Percentiles rank a stretch among this genome's conserved stretches.
phyloP scores from a whole-genome alignment of 1,140 invertebrate genomes.

The Meloidogyne floridensis region DNA sequence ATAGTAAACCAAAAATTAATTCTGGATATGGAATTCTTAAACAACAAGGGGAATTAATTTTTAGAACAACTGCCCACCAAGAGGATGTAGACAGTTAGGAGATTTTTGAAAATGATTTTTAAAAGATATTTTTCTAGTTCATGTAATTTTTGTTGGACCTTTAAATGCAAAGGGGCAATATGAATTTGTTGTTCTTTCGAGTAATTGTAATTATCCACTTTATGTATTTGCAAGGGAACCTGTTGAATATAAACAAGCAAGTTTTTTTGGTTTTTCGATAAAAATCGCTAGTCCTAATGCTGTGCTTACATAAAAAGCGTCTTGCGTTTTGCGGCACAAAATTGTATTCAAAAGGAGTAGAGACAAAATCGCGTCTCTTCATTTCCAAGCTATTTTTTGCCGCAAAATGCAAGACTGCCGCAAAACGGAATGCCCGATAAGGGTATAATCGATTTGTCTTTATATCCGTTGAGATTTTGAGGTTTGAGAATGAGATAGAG shows the following conservation, averaged over 20 bases:
- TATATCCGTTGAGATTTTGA: too few species aligned
- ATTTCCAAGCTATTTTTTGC: neutral
- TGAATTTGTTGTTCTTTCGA: slow-evolving; percentile 46
- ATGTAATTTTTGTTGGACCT: slow-evolving; percentile 54
- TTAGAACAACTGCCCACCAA: slow-evolving; percentile 62
- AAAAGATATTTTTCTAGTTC: slow-evolving; percentile 42
- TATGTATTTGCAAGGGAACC: slow-evolving; percentile 59
- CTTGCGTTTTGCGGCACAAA: too few species aligned
- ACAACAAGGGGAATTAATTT: slow-evolving; percentile 61
- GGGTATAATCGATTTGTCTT: too few species aligned
- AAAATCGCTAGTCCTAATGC: neutral
- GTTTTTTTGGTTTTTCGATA: neutral
- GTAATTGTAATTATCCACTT: slow-evolving; percentile 58
- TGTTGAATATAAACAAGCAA: slow-evolving; percentile 48
- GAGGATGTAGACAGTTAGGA: slow-evolving; percentile 63
- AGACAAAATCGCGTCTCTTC: too few species aligned
- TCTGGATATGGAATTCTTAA: slow-evolving; percentile 64
- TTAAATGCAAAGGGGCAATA: slow-evolving; percentile 54
- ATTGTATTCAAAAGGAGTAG: too few species aligned
- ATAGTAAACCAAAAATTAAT: slow-evolving; percentile 64
- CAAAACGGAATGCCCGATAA: too few species aligned
- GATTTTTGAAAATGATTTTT: neutral
- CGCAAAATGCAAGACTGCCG: neutral
- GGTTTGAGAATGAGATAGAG: too few species aligned
- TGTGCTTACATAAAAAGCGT: too few species aligned